Evolutionary conservation across 2,113 vertebrate species (phyloP), one percentile per base, ranked within the genome.

Genomic region (Rhodinocichla rosea): DNA sequence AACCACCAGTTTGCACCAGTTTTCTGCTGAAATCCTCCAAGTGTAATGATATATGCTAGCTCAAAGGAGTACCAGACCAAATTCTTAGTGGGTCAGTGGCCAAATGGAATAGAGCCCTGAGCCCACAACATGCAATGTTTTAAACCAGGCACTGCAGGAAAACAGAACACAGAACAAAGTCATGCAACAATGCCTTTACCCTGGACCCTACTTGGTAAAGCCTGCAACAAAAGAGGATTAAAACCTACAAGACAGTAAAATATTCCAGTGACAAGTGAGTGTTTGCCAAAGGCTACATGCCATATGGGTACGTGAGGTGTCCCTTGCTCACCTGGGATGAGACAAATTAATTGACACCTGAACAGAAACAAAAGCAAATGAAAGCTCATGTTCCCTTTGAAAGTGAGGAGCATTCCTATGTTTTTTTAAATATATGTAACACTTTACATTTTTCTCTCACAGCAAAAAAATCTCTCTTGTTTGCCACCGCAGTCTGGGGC

Each of bases 21-120:
- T 83, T 55, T 37, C 59, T 94, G 76, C n/a, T 74, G 64, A 78
- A 78, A 67, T 40, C 28, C 30, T 57, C 15, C 15, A 32, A 55
- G 33, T 2, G 6, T 20, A 77, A 76, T 0, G 0, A 55, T 6
- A 37, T 4, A 8, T 4, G 35, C 21, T 47, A 65, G 57, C 16
- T 37, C 12, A 4, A 33, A 79, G 53, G 35, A 74, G 33, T 26
- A 59, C 9, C 17, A 28, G 73, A 59, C 8, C 15, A 26, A 83
- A 65, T 23, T 40, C 19, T 53, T n/a, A 7, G 26, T 35, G 22
- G 10, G 28, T 27, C 63, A 63, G 47, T 17, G 71, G 32, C 49
- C 59, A 28, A 67, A 26, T 27, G 22, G 39, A 40, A 75, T 26
- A 45, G 44, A 83, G 59, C 26, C 23, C 74, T 7, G 27, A 73